These are phyloP conservation scores for Melolontha melolontha DNA, from an alignment of 2,888 invertebrate species.

Conservation along the genomic window DNA sequence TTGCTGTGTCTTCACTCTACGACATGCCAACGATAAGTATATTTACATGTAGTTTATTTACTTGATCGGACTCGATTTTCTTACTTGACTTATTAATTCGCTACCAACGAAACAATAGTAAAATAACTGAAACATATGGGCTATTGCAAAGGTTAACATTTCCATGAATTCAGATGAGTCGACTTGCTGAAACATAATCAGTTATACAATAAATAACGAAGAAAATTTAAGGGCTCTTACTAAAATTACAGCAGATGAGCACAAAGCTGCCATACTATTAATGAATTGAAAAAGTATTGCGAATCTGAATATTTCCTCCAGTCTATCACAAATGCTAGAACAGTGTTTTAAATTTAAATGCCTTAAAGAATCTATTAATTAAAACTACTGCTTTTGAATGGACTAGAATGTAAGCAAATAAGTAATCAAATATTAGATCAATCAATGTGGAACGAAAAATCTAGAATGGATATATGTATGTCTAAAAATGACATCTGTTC, in stretches of 20 bases:
- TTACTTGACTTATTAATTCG: constrained; percentile 39
- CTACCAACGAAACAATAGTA: constrained; percentile 40
- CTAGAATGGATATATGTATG: no score
- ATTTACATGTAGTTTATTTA: no score
- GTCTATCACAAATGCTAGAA: constrained; percentile 46
- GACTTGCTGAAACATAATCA: constrained; percentile 16
- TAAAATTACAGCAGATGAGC: constrained; percentile 46
- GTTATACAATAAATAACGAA: not conserved
- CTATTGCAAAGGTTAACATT: constrained; percentile 38
- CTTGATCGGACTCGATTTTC: not conserved
- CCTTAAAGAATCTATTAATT: no score
- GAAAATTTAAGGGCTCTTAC: not conserved
- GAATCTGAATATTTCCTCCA: constrained; percentile 46
- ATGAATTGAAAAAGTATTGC: constrained; percentile 46
- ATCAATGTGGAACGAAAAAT: no score
- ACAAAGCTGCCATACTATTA: constrained; percentile 46
- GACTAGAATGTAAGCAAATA: no score
- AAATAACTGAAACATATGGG: constrained; percentile 41
- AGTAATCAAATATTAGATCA: no score
- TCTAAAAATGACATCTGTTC: no score
- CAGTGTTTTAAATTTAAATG: constrained; percentile 1
- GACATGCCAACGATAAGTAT: no score
- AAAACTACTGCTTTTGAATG: no score
- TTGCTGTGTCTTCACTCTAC: constrained; percentile 42
- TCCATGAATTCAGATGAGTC: constrained; percentile 23